Conservation (phyloP, 1,140 invertebrate species). For the Hesperophylax magnus region DNA sequence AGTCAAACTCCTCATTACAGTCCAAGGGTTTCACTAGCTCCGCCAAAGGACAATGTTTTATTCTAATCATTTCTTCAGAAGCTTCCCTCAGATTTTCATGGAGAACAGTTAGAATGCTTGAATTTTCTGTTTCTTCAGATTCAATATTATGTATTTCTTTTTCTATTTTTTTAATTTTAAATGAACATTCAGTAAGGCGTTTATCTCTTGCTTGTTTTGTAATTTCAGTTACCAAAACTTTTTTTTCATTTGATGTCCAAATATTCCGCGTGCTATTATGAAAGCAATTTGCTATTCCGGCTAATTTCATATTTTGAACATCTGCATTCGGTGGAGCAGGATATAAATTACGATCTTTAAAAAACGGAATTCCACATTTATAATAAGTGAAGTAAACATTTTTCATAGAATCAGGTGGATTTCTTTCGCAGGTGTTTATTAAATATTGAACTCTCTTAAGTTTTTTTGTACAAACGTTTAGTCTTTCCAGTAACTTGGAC, state of each 20-base stretch:
- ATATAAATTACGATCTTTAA: constrained; percentile 60
- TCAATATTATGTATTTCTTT: constrained; percentile 3
- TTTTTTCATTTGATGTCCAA: constrained; percentile 38
- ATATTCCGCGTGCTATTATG: not conserved
- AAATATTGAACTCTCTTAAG: constrained; percentile 20
- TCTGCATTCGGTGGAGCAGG: constrained; percentile 59
- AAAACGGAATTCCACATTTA: constrained; percentile 60
- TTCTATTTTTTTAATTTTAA: constrained; percentile 26
- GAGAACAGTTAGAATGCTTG: not conserved
- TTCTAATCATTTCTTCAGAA: not conserved
- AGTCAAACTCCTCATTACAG: constrained; percentile 34
- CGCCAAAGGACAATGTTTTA: not conserved
- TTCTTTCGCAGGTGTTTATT: not conserved
- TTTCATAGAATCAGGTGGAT: not conserved
- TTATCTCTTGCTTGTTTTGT: not conserved
- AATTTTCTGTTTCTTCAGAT: not conserved
- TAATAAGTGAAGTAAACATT: constrained; percentile 24
- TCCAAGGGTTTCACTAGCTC: constrained; percentile 24
- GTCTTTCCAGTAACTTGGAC: constrained; percentile 9
- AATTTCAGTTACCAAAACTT: not conserved
- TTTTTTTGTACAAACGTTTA: constrained; percentile 29
- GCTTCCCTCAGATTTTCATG: not conserved
- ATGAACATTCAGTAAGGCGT: not conserved
- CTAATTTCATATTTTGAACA: constrained; percentile 44
- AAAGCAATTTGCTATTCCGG: constrained; percentile 24